phyloP scores from a whole-genome alignment of 2,113 vertebrate species.

The Numenius arquata region DNA sequence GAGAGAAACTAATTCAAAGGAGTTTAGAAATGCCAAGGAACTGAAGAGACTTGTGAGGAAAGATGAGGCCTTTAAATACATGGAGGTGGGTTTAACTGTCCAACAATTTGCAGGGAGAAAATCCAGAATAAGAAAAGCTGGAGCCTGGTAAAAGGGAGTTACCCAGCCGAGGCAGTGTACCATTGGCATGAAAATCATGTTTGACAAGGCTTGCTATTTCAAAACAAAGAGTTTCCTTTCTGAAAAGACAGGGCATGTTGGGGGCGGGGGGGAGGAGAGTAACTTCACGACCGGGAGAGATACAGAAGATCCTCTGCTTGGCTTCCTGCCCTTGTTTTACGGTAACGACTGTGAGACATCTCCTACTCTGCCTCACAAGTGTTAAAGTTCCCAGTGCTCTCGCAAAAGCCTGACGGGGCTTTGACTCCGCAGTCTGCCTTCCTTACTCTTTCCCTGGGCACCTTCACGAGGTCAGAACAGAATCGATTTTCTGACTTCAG shows the following conservation, averaged over 20 bases:
- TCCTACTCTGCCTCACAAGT: neutral
- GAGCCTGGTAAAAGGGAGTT: neutral
- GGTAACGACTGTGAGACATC: rapidly evolving
- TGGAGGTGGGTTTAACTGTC: neutral
- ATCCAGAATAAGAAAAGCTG: neutral
- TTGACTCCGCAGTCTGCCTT: neutral
- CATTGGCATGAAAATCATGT: neutral
- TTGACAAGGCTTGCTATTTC: neutral
- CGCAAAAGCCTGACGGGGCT: neutral
- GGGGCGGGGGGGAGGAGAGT: neutral
- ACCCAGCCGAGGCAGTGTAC: neutral
- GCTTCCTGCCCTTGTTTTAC: neutral
- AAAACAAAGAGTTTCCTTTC: neutral
- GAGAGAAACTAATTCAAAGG: neutral
- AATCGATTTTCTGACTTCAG: rapidly evolving
- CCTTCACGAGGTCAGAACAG: neutral
- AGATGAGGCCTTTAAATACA: neutral
- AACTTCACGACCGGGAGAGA: neutral
- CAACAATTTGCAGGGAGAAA: neutral
- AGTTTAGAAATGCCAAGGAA: neutral
- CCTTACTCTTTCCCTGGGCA: neutral
- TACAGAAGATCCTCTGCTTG: neutral
- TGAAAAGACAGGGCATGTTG: neutral
- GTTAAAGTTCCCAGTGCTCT: neutral
- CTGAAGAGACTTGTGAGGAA: neutral